Base-by-base conservation (phyloP, 2,797 vertebrate genomes). In the Streptopelia turtur region DNA sequence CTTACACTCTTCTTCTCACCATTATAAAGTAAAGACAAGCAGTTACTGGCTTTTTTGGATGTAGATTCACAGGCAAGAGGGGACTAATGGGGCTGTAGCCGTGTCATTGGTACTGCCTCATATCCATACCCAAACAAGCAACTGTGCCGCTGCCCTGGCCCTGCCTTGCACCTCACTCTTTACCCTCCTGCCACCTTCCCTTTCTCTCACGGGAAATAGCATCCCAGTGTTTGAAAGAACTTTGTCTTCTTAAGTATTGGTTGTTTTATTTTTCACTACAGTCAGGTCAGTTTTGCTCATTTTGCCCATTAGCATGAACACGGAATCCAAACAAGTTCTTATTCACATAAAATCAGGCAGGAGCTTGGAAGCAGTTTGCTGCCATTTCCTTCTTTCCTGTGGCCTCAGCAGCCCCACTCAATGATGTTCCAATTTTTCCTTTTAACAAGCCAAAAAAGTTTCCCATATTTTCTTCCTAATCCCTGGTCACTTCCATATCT, bases 101-200 rank as follows among this genome's bases (percentile, higher is more conserved):
- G 0, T 55, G 22, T 24, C 35, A n/a, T 17, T 16, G 6, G 37
- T 56, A 21, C 16, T 66, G 22, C 24, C 59, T 63, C 4, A 1
- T 39, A 81, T 3, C 10, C 31, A 8, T 11, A 56, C 6, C 18
- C n/a, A 64, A 45, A 79, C 25, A 4, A 74, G 10, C 12, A 76
- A 57, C 15, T 53, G 6, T 27, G 33, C 6, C 1, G 0, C 10
- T 47, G 11, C 20, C 37, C 63, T 33, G 22, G 24, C 11, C 12
- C 59, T 69, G 20, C 25, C n/a, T 66, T 1, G 1, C 1, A 1
- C 8, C 5, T 9, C 5, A 5, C 13, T 56, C 25, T 68, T 61
- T 53, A 53, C 23, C 25, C 12, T 77, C 22, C n/a, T 49, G 35
- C 16, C 16, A 33, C 14, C 45, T 87, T 49, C 5, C 24, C 14